Evolutionary conservation across 2,888 invertebrate species (phyloP), one percentile per base, ranked within the genome.

Genomic region (Andricus quercusramuli): DNA sequence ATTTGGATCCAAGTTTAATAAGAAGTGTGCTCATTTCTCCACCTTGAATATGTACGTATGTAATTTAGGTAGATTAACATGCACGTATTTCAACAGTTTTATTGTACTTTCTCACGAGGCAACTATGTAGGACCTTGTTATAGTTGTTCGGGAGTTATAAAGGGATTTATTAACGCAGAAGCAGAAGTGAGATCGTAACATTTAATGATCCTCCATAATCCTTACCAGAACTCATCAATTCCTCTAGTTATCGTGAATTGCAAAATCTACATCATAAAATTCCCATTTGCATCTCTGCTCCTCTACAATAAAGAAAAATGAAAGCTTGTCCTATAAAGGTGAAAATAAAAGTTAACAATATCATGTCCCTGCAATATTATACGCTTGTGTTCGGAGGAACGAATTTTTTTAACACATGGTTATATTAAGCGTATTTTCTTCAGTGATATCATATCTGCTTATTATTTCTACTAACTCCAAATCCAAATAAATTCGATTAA

Each of bases 31-130:
- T 51, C 15, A 47, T 44, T 17, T 47, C 29, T 70, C 20, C 51
- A 70, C 25, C 29, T 29, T 51, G 29, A 51, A 20, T 29, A 47
- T 44, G 8, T 44, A 44, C 9, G 68, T 44, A 44, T 68, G 47
- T 70, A 29, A 51, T 70, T 44, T 25, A 47, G 68, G 25, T 47
- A 47, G 47, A 51, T 51, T 8, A 51, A 51, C 29, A 25, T 29
- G 29, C 51, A 51, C 11, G 47, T 70, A 51, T 9, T 51, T 70
- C 6, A 70, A 37, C 25, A 37, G 77, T 62, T 62, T 62, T 20
- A 37, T 44, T 77, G 37, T 37, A 17, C 17, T 47, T 62, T 77
- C 22, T 59, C 62, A 77, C 59, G 41, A 77, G 51, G 77, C 15
- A 29, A 59, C 59, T 76, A 29, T 22, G 9, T 22, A 62, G 17